phyloP scores from a whole-genome alignment of 2,113 vertebrate species.

The Phodopus roborovskii region DNA sequence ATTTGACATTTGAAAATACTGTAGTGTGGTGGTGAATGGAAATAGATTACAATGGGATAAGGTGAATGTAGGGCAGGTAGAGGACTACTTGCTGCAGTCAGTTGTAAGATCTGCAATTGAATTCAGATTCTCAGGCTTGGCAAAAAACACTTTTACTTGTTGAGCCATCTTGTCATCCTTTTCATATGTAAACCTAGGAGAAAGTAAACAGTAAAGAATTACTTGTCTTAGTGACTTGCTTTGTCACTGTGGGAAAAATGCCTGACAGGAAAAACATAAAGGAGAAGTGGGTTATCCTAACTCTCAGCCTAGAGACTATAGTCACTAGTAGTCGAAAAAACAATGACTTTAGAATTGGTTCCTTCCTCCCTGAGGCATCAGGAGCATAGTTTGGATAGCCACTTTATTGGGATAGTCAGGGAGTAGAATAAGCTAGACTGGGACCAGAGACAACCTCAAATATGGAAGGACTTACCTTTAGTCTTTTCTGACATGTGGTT shows the following conservation, averaged over 20 bases:
- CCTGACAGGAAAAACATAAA: neutral
- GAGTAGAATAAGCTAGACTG: neutral
- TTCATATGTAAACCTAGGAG: neutral
- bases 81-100: no score
- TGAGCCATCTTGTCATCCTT: neutral
- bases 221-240: neutral
- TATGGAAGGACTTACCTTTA: neutral
- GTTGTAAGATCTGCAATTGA: neutral
- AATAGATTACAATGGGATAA: neutral
- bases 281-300: neutral
- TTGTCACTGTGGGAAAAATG: neutral
- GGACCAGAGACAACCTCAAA: neutral
- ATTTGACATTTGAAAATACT: neutral
- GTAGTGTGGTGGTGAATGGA: neutral
- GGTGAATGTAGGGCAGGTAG: no score
- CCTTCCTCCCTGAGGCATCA: neutral
- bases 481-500: neutral
- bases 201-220: neutral
- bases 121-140: neutral
- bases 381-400: neutral
- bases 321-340: neutral
- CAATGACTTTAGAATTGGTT: neutral
- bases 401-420: neutral
- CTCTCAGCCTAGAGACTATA: neutral
- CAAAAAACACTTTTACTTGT: neutral